Base-by-base conservation (phyloP, 2,888 invertebrate species). In the Amblyjoppa fuscipennis region DNA sequence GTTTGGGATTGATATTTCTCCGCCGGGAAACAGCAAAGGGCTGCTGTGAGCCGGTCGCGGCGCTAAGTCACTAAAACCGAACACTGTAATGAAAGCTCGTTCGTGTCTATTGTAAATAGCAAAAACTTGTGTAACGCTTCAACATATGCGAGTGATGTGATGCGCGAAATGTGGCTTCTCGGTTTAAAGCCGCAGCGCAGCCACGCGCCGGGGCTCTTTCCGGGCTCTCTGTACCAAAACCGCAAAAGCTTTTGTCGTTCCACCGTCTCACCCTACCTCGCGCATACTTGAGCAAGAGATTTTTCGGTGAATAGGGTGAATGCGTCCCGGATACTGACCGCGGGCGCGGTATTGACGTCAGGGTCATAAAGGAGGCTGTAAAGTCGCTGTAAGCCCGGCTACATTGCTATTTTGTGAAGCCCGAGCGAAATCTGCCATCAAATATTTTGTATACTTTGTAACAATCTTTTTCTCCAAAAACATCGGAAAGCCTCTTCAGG, bases 101-200 rank as follows among this genome's bases (percentile, higher is more conserved):
- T 69, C 53, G 74, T 77, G 25, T 78, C 51, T 70, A 61, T 71
- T 25, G 70, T 75, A 75, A 61, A 13, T 25, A 16, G 64, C 41
- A 70, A 45, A 49, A 66, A 51, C 49, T 51, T 34, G 51, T 34
- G 74, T 76, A 75, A 77, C 59, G 76, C 76, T 81, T 76, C 71
- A 81, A 81, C 74, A 69, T 49, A 49, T 74, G 59, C 70, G 74
- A 84, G 84, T 78, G 53, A 81, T 78, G 77, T 45, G 83, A 79
- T 64, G 77, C 41, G 74, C 59, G 77, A 78, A 74, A 53, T 38
- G 59, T 49, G 68, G 77, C 81, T 84, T 64, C 64, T 61, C 68
- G 78, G 81, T 81, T 64, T 34, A 78, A 85, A 85, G 81, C 81
- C 64, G 20, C 70, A 51, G 61, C 73, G 51, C 53, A 70, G 20